Evolutionary conservation across 2,113 vertebrate genomes (phyloP).

Genomic region (Spea multiplicata): DNA sequence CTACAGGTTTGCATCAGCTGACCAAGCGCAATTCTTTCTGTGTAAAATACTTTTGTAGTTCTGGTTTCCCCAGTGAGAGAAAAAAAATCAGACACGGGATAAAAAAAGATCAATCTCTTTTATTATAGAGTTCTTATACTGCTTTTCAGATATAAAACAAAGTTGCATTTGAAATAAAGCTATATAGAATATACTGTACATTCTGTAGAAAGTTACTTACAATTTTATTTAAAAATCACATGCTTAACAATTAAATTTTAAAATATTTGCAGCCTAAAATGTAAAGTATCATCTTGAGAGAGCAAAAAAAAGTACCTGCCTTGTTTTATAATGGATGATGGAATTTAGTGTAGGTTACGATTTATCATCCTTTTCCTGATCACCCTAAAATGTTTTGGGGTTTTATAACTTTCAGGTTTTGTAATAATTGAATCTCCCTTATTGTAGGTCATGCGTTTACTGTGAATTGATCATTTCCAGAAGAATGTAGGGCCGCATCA

Average conservation of each 20-base stretch:
- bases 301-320: constrained; percentile 41
- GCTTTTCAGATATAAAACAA: constrained; percentile 63
- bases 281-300: constrained; percentile 22
- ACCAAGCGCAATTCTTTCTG: too few species aligned
- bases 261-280: constrained; percentile 22
- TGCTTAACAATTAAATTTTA: constrained; percentile 34
- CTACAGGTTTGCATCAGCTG: too few species aligned
- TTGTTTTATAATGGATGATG: constrained; percentile 7
- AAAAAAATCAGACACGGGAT: constrained; percentile 52
- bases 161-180: constrained; percentile 53
- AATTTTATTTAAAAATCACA: constrained; percentile 40
- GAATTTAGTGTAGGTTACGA: neutral
- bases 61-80: too few species aligned
- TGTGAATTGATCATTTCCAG: too few species aligned
- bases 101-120: constrained; percentile 67
- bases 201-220: constrained; percentile 46
- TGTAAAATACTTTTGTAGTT: too few species aligned
- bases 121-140: constrained; percentile 63
- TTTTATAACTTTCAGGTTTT: too few species aligned
- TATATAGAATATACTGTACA: constrained; percentile 47
- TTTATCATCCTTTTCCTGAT: too few species aligned
- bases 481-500: too few species aligned
- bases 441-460: too few species aligned
- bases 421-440: too few species aligned
- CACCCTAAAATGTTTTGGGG: too few species aligned